phyloP scores from a whole-genome alignment of 2,113 vertebrate genomes.

The Chloropsis hardwickii region DNA sequence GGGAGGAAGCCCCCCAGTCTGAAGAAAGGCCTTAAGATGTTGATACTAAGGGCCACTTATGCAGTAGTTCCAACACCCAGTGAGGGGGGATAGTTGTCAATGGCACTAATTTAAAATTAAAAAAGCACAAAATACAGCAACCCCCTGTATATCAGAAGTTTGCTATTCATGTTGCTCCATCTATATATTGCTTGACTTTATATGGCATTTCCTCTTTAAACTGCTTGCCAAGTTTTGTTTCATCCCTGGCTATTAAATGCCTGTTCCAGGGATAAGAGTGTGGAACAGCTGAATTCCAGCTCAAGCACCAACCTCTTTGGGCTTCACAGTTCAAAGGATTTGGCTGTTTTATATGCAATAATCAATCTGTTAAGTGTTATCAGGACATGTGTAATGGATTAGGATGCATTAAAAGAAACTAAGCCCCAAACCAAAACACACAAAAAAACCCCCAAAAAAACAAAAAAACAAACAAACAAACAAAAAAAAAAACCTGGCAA shows the following conservation, averaged over 20 bases:
- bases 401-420: neutral
- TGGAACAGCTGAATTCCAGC: neutral
- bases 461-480: neutral
- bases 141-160: neutral
- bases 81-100: neutral
- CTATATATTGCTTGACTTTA: neutral
- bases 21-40: neutral
- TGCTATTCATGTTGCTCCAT: neutral
- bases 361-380: neutral
- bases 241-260: neutral
- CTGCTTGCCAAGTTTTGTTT: neutral
- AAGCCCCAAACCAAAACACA: neutral
- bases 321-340: neutral
- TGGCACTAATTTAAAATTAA: neutral
- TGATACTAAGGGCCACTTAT: neutral
- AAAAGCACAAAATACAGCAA: neutral
- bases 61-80: neutral
- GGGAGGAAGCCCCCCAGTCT: neutral
- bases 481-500: neutral
- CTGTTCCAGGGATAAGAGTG: neutral
- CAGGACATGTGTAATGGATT: neutral
- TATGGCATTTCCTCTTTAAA: neutral
- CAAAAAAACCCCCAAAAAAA: too few species aligned
- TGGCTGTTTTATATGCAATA: neutral
- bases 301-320: neutral